Conservation (phyloP, 2,797 vertebrate genomes). For the Setipinna tenuifilis region DNA sequence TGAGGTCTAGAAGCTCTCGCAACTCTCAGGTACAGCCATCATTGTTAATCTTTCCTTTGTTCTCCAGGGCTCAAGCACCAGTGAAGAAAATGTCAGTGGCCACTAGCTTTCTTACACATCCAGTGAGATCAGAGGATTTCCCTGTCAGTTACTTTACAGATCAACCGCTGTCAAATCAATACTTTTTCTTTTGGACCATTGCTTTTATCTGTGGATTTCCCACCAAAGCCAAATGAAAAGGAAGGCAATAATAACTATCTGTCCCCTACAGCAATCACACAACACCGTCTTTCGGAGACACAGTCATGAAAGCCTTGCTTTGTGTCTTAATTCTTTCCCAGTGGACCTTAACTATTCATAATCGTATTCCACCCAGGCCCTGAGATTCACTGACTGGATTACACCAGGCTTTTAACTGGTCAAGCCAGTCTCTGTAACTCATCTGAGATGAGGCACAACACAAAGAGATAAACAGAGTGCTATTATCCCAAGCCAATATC, state of each 20-base stretch:
- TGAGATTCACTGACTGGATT: constrained; percentile 40
- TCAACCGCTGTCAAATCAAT: background rate
- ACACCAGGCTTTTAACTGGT: constrained; percentile 48
- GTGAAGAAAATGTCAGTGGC: constrained; percentile 3
- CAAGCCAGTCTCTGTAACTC: constrained; percentile 41
- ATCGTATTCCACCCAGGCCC: constrained; percentile 57
- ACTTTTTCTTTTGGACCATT: background rate
- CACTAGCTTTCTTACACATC: background rate
- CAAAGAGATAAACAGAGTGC: constrained; percentile 34
- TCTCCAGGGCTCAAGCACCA: constrained; percentile 9
- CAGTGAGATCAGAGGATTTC: background rate
- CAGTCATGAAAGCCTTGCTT: constrained; percentile 54
- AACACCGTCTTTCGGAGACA: constrained; percentile 2
- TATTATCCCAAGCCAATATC: constrained; percentile 38
- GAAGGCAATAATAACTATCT: background rate
- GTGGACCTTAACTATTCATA: constrained; percentile 52
- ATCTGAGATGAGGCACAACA: constrained; percentile 32
- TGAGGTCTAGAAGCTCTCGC: background rate
- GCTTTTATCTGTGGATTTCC: background rate
- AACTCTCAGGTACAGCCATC: background rate
- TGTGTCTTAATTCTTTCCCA: constrained; percentile 53
- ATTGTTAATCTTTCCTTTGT: background rate
- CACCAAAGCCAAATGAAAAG: background rate
- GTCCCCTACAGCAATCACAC: background rate
- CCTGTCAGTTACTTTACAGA: background rate